Base-by-base conservation (phyloP, 2,797 vertebrate species). In the Podarcis lilfordi region DNA sequence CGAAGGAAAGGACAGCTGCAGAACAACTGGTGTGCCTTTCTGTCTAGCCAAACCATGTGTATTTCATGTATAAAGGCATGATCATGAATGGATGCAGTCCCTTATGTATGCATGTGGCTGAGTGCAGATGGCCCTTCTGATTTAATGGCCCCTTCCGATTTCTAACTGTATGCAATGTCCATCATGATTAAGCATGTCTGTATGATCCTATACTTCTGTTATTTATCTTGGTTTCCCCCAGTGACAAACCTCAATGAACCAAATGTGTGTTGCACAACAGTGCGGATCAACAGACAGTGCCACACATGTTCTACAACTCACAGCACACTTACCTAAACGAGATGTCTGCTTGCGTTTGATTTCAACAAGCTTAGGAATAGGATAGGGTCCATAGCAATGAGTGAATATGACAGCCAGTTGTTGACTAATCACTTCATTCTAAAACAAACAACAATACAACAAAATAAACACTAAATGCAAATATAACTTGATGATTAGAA, bases 371-470 rank as follows among this genome's bases (percentile, higher is more conserved):
- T 97, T 97, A 89, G 97, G 97, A 90, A 98, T 97, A 77, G 97
- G 97, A 91, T 97, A 98, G 19, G 97, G 97, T 77, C 97, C 97
- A 0, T 98, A 98, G 94, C 97, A 98, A 88, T 97, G 97, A 5
- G 97, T 97, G 94, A 98, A 97, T 94, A 98, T 98, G 93, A 96
- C 97, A 4, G 97, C 96, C 59, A 98, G 93, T 88, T 97, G 97
- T 95, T 98, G 97, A 92, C 97, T 97, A 95, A 98, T 98, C 82
- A 97, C 97, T 90, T 98, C 97, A 0, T 98, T 98, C 97, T 98
- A 93, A 87, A n/a, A 50, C 76, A 72, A 89, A 94, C 87, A 88
- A 94, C 88, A 71, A 86, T n/a, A 89, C 32, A 35, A 64, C 45
- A 86, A 85, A 76, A 89, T 68, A 69, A 78, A 75, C 43, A 59